Conservation (phyloP, 2,888 invertebrate genomes). For the Hypena proboscidalis region DNA sequence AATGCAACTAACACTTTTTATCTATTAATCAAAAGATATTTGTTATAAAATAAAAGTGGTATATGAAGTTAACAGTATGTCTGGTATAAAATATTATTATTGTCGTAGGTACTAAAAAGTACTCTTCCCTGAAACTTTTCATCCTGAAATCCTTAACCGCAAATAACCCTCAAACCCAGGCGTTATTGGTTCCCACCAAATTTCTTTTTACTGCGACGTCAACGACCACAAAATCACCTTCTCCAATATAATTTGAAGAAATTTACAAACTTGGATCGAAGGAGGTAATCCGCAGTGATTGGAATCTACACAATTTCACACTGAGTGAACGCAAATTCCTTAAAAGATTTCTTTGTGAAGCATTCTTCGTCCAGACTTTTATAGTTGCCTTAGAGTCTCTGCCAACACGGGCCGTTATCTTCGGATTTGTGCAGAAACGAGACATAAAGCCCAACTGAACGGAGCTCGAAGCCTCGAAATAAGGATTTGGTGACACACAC, state of each 20-base stretch:
- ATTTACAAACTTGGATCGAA: slow-evolving; percentile 42
- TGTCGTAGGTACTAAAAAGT: too few species aligned
- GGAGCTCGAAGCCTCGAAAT: slow-evolving; percentile 53
- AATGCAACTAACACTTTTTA: too few species aligned
- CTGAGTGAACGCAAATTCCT: slow-evolving; percentile 55
- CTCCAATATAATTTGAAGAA: slow-evolving; percentile 39
- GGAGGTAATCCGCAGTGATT: slow-evolving; percentile 48
- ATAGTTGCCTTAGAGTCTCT: slow-evolving; percentile 46
- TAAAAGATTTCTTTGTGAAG: slow-evolving; percentile 49
- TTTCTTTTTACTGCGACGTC: slow-evolving; percentile 15
- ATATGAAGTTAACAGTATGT: too few species aligned
- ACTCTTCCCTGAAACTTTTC: too few species aligned
- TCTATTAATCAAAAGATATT: too few species aligned
- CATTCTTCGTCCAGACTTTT: slow-evolving; percentile 53
- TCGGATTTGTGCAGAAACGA: slow-evolving; percentile 68
- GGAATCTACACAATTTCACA: slow-evolving; percentile 60
- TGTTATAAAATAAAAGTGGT: too few species aligned
- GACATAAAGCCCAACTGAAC: slow-evolving; percentile 64
- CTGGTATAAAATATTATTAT: too few species aligned
- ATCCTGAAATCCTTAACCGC: not conserved
- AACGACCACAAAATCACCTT: slow-evolving; percentile 16
- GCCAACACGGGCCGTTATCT: slow-evolving; percentile 59
- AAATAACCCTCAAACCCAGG: not conserved
- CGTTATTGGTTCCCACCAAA: not conserved
- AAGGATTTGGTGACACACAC: slow-evolving; percentile 57